Evolutionary conservation across 2,888 invertebrate genomes (phyloP), one percentile per base, ranked within the genome.

Genomic region (Artemia sinica): DNA sequence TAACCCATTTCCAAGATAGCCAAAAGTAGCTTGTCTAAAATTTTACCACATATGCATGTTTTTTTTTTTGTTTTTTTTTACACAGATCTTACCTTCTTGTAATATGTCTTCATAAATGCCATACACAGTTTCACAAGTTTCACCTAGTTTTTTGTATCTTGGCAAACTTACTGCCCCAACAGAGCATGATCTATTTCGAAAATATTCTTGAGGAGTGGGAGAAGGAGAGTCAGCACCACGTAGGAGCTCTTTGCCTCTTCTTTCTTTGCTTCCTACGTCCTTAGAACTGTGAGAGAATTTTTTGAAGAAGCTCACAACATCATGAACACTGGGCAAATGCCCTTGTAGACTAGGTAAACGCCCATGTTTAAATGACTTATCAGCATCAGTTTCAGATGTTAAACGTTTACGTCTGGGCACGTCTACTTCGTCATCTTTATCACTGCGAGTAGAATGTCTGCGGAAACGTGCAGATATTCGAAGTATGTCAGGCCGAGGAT

Each of bases 81-180:
- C 41, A 41, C 6, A 41, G 41, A 41, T 41, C 71, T 75, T 81
- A 86, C 86, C 86, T 85, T 87, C 85, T 78, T 81, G 81, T 28
- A 90, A 80, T 75, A 90, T 90, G 73, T 83, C 82, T 73, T 90
- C 88, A 77, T 84, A 90, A 74, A 90, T 89, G 76, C 84, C 83
- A 76, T 90, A 90, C 8, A 89, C 89, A 10, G 88, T 83, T 68
- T 86, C 89, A 76, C 89, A 88, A 76, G 90, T 89, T 71, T 84
- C 83, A n/a, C 85, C 79, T 70, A 82, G 78, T 49, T 66, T 58
- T 13, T 68, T 51, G 11, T 41, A 50, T n/a, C 67, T 50, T 10
- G 70, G 68, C 49, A 51, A 68, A 9, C n/a, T 10, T 12, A 68
- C 67, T 13, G 66, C 65, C n/a, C 89, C 90, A 73, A 89, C 80